phyloP scores from a whole-genome alignment of 2,888 invertebrate genomes.

The Drosophila yooni region DNA sequence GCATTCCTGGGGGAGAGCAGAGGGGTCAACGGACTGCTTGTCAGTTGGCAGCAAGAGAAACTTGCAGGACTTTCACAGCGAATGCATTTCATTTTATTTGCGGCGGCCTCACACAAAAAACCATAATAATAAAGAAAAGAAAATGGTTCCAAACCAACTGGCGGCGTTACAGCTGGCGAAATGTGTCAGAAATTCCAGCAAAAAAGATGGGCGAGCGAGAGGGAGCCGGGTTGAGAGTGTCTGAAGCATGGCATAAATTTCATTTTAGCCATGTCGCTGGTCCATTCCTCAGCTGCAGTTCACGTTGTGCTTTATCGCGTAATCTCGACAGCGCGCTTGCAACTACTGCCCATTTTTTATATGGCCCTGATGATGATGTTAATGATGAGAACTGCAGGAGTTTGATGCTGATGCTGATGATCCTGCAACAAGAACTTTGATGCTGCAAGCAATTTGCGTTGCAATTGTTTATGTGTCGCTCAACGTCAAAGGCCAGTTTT shows the following conservation, averaged over 20 bases:
- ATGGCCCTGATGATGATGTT: slow-evolving; percentile 67
- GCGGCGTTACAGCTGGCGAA: slow-evolving; percentile 62
- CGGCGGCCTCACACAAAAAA: slow-evolving; percentile 20
- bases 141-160: slow-evolving; percentile 60
- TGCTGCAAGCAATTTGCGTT: slow-evolving; percentile 45
- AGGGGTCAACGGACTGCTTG: neutral
- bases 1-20: slow-evolving; percentile 6
- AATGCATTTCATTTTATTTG: slow-evolving; percentile 71
- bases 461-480: slow-evolving; percentile 56
- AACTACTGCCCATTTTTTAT: slow-evolving; percentile 52
- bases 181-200: slow-evolving; percentile 50
- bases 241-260: slow-evolving; percentile 56
- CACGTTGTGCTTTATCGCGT: slow-evolving; percentile 69
- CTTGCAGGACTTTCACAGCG: slow-evolving; percentile 30
- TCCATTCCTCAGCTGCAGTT: slow-evolving; percentile 66
- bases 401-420: slow-evolving; percentile 40
- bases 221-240: slow-evolving; percentile 11
- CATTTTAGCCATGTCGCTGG: slow-evolving; percentile 64
- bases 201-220: slow-evolving; percentile 3
- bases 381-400: slow-evolving; percentile 37
- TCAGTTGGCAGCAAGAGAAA: slow-evolving; percentile 3
- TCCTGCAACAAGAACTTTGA: slow-evolving; percentile 31
- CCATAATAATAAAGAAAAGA: neutral
- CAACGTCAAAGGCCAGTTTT: slow-evolving; percentile 46
- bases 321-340: slow-evolving; percentile 66